Conservation (phyloP, 2,797 vertebrate species). For the Myotis myotis region DNA sequence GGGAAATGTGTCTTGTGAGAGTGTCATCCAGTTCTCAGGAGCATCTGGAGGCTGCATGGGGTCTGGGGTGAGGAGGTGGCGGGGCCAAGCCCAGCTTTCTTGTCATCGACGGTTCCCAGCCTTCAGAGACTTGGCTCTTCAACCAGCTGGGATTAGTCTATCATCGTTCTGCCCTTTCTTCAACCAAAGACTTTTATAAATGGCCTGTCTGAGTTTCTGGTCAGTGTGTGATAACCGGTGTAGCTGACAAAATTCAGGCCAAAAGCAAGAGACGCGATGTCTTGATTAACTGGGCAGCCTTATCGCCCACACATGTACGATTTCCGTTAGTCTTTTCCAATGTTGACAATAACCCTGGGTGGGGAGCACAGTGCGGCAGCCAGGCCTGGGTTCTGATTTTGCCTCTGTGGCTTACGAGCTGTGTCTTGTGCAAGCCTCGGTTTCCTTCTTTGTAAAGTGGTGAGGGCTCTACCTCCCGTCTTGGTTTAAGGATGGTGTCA, state of each 20-base stretch:
- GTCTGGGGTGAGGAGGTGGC: neutral
- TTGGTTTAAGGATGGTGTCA: neutral
- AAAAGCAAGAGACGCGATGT: conserved; percentile 39
- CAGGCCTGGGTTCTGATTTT: neutral
- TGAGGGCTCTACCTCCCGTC: neutral
- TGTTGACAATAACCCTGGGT: neutral
- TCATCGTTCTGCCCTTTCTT: conserved; percentile 43
- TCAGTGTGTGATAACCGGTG: conserved; percentile 13
- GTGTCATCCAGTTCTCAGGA: neutral
- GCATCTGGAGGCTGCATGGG: neutral
- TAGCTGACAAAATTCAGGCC: neutral
- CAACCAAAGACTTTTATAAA: conserved; percentile 63
- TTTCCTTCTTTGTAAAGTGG: neutral
- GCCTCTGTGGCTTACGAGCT: neutral
- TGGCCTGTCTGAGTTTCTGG: conserved; percentile 35
- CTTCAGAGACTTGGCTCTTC: neutral
- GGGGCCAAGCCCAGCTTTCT: neutral
- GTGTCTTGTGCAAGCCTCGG: neutral
- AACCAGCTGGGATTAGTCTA: neutral
- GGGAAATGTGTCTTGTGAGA: neutral
- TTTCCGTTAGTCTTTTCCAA: conserved; percentile 39
- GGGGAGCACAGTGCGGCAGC: neutral
- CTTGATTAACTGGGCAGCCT: conserved; percentile 54
- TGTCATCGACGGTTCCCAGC: neutral
- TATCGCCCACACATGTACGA: neutral